Percentiles rank a stretch among this genome's conserved stretches.
phyloP scores from a whole-genome alignment of 2,888 invertebrate genomes.

The Apodemia zela region DNA sequence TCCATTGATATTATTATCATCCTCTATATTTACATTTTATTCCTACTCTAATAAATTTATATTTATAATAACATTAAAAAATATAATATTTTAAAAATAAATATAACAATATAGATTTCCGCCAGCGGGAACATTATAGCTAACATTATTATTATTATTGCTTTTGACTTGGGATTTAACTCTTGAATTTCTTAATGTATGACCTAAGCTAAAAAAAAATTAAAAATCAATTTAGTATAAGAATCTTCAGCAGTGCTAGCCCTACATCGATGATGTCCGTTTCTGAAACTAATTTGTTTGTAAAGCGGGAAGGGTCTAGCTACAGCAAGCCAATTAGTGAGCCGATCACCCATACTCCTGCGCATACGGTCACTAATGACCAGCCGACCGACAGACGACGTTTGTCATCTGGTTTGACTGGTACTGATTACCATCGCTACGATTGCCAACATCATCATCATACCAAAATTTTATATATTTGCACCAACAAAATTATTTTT shows the following conservation, averaged over 20 bases:
- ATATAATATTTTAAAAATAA: too few relatives aligned
- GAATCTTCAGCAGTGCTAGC: conserved; percentile 36
- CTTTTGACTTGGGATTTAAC: too few relatives aligned
- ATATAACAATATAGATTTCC: too few relatives aligned
- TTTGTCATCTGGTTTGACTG: background rate
- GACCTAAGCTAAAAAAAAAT: background rate
- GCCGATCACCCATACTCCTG: conserved; percentile 43
- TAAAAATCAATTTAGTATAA: background rate
- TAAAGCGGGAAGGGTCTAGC: conserved; percentile 41
- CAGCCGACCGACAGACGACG: conserved; percentile 2
- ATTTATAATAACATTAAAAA: too few relatives aligned
- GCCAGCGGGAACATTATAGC: too few relatives aligned
- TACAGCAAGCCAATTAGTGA: conserved; percentile 63
- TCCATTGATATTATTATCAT: too few relatives aligned
- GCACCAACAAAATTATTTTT: too few relatives aligned
- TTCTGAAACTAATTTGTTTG: conserved; percentile 65
- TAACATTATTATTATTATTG: too few relatives aligned
- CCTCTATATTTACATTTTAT: too few relatives aligned
- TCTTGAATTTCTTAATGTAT: too few relatives aligned
- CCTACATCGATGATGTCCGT: conserved; percentile 50
- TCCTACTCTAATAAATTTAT: too few relatives aligned
- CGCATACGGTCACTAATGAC: conserved; percentile 46
- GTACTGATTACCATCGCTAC: background rate
- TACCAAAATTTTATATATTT: too few relatives aligned
- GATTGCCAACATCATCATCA: background rate